A percentile compares a stretch with the other conserved stretches of the same genome.
phyloP scores from a whole-genome alignment of 2,797 vertebrate species.

The Tauraco hartlaubi region DNA sequence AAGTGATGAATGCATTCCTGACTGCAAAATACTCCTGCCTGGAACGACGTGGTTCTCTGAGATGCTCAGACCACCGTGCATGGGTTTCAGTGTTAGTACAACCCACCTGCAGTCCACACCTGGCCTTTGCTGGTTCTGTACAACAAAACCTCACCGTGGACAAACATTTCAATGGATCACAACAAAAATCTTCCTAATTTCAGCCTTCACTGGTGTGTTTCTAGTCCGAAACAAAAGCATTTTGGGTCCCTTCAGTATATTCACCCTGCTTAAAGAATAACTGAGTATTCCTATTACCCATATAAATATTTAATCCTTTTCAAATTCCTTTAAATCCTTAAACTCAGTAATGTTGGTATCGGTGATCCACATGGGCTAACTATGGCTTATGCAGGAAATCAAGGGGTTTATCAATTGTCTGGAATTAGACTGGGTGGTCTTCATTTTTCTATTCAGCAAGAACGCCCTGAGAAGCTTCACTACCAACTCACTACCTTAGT shows the following conservation, averaged over 20 bases:
- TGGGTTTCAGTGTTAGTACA: too few relatives aligned
- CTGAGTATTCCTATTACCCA: background rate
- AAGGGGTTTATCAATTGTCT: background rate
- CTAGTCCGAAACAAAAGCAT: background rate
- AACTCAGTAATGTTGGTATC: background rate
- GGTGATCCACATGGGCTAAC: background rate
- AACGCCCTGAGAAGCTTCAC: background rate
- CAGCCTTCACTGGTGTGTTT: background rate
- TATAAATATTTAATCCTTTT: background rate
- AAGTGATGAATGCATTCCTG: background rate
- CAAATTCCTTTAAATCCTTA: background rate
- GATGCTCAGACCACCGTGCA: too few relatives aligned
- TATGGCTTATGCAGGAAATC: background rate
- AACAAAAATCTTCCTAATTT: background rate
- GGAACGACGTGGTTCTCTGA: fast-evolving
- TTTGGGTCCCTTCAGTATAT: background rate
- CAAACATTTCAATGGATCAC: background rate
- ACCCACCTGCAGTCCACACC: fast-evolving
- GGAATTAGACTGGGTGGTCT: background rate
- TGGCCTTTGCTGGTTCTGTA: background rate
- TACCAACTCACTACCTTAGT: fast-evolving
- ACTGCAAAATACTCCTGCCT: background rate
- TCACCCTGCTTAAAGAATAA: background rate
- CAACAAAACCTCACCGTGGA: background rate
- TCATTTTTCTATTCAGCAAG: background rate